phyloP scores from a whole-genome alignment of 2,888 invertebrate species.

The Vanessa cardui region DNA sequence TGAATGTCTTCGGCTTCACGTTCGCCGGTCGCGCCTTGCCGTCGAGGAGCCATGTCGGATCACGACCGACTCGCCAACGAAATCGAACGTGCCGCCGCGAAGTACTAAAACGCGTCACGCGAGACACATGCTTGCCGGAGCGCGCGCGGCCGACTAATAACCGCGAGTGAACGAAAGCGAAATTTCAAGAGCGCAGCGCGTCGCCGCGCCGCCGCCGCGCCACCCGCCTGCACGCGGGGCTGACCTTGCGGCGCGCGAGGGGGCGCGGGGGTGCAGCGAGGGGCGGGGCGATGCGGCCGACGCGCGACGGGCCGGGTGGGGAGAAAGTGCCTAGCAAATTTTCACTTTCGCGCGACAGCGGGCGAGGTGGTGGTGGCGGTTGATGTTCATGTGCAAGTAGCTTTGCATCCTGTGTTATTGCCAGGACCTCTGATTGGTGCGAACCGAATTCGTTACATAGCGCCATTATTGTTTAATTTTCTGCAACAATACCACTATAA shows the following conservation, averaged over 20 bases:
- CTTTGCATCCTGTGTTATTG: slow-evolving; percentile 29
- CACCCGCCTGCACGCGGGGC: slow-evolving; percentile 63
- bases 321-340: slow-evolving; percentile 80
- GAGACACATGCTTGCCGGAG: slow-evolving; percentile 83
- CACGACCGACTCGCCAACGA: slow-evolving; percentile 68
- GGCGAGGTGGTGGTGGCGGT: slow-evolving; percentile 57
- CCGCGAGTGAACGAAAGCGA: slow-evolving; percentile 86
- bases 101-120: slow-evolving; percentile 76
- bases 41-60: slow-evolving; percentile 78
- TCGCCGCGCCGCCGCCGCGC: slow-evolving; percentile 60
- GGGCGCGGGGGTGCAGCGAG: slow-evolving; percentile 63
- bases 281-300: slow-evolving; percentile 63
- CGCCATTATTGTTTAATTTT: background rate
- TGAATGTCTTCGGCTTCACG: slow-evolving; percentile 78
- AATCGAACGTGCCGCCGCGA: slow-evolving; percentile 69
- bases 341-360: slow-evolving; percentile 76
- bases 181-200: slow-evolving; percentile 86
- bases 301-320: slow-evolving; percentile 63
- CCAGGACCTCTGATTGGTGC: slow-evolving; percentile 18
- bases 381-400: slow-evolving; percentile 39
- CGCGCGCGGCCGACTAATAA: slow-evolving; percentile 84
- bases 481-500: background rate
- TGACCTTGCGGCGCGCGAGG: slow-evolving; percentile 49
- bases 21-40: slow-evolving; percentile 78
- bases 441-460: slow-evolving; percentile 3